These are phyloP conservation scores for Noctua janthe DNA, from an alignment of 2,888 invertebrate species.

Conservation along the genomic window DNA sequence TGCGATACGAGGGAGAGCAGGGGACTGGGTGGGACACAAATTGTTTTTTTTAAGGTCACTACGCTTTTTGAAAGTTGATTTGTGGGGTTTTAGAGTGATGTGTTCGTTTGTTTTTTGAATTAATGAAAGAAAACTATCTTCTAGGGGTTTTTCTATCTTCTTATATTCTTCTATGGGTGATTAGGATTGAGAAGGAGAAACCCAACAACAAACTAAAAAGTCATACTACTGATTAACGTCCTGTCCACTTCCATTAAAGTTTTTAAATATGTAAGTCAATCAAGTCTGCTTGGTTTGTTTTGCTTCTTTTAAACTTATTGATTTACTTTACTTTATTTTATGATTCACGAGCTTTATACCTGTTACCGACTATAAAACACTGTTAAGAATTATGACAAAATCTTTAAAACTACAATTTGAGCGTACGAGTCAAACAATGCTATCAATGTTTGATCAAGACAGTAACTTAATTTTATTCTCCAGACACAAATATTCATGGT, in stretches of 20 bases:
- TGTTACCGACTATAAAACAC: neutral
- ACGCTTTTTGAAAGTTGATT: conserved; percentile 37
- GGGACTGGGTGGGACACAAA: conserved; percentile 48
- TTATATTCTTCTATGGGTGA: neutral
- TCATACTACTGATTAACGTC: neutral
- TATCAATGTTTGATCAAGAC: neutral
- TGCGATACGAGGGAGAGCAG: conserved; percentile 50
- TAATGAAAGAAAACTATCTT: neutral
- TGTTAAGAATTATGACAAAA: neutral
- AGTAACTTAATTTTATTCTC: neutral
- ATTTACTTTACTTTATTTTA: neutral
- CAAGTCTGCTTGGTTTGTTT: neutral
- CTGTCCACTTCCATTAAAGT: neutral
- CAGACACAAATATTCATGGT: conserved; percentile 93
- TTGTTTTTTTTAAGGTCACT: conserved; percentile 60
- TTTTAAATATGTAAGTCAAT: neutral
- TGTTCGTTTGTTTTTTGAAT: conserved; percentile 23
- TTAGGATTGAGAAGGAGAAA: neutral
- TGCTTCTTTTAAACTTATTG: neutral
- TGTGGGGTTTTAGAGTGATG: neutral
- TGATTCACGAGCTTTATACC: neutral
- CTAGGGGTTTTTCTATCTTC: neutral
- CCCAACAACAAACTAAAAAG: neutral
- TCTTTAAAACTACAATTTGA: too few relatives aligned
- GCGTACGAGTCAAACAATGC: neutral